phyloP scores from a whole-genome alignment of 2,113 vertebrate species.

The Laticauda laticaudata region DNA sequence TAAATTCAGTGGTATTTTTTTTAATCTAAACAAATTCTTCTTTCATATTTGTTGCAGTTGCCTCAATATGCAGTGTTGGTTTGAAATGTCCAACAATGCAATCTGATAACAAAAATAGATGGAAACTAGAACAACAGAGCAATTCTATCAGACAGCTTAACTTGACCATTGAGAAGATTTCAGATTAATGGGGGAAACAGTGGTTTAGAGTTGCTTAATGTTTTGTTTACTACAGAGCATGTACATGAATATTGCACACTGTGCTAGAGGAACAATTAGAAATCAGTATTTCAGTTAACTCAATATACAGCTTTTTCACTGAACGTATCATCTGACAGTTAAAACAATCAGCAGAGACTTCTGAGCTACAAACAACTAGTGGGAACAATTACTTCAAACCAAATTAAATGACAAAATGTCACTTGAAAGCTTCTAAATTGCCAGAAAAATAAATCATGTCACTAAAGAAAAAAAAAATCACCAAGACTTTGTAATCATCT shows the following conservation, averaged over 20 bases:
- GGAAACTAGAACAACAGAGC: background rate
- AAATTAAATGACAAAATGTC: slow-evolving; percentile 30
- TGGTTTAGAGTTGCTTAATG: background rate
- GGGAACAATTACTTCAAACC: slow-evolving; percentile 17
- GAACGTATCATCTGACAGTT: background rate
- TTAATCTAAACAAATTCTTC: background rate
- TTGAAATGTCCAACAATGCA: background rate
- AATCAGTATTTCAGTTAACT: background rate
- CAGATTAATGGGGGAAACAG: background rate
- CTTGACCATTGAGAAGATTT: background rate
- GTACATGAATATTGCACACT: background rate
- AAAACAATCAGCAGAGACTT: slow-evolving; percentile 14
- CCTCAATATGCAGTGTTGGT: background rate
- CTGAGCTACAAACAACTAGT: background rate
- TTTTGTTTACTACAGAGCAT: background rate
- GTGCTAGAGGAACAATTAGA: background rate
- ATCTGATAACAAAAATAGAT: background rate
- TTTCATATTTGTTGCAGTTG: background rate
- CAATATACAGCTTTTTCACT: background rate
- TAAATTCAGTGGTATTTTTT: background rate
- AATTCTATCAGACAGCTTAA: background rate
- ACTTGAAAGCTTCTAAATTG: slow-evolving; percentile 50
- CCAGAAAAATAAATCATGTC: slow-evolving; percentile 40
- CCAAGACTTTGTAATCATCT: slow-evolving; percentile 32
- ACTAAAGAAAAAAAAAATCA: slow-evolving; percentile 13